phyloP scores from a whole-genome alignment of 2,113 vertebrate species.

The Dasypus novemcinctus region DNA sequence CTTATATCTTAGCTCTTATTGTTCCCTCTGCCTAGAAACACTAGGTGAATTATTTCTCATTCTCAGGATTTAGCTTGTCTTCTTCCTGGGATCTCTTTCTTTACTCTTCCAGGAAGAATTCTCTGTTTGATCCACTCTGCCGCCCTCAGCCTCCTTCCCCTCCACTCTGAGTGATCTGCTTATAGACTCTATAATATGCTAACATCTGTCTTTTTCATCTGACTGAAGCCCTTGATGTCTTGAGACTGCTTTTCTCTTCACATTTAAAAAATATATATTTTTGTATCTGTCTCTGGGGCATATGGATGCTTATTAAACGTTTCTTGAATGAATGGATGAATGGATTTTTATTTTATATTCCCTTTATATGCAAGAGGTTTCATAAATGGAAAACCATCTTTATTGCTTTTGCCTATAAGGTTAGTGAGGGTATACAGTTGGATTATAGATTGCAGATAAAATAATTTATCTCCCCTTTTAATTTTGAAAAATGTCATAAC shows the following conservation, averaged over 20 bases:
- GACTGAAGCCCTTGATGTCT: neutral
- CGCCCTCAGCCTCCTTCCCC: neutral
- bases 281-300: neutral
- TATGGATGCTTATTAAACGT: neutral
- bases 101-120: neutral
- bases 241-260: neutral
- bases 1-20: neutral
- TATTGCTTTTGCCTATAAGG: neutral
- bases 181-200: neutral
- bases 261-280: neutral
- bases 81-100: neutral
- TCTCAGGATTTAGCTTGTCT: neutral
- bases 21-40: neutral
- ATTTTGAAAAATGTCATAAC: neutral
- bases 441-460: neutral
- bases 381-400: neutral
- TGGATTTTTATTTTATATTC: constrained; percentile 2
- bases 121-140: neutral
- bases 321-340: neutral
- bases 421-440: neutral
- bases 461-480: neutral
- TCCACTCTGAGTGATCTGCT: neutral
- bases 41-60: neutral
- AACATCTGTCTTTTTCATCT: neutral
- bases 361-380: neutral